A percentile compares a stretch with the other conserved stretches of the same genome.
These are phyloP conservation scores for Acrossocheilus wenchowensis DNA, from an alignment of 2,797 vertebrate species.

Conservation along the genomic window DNA sequence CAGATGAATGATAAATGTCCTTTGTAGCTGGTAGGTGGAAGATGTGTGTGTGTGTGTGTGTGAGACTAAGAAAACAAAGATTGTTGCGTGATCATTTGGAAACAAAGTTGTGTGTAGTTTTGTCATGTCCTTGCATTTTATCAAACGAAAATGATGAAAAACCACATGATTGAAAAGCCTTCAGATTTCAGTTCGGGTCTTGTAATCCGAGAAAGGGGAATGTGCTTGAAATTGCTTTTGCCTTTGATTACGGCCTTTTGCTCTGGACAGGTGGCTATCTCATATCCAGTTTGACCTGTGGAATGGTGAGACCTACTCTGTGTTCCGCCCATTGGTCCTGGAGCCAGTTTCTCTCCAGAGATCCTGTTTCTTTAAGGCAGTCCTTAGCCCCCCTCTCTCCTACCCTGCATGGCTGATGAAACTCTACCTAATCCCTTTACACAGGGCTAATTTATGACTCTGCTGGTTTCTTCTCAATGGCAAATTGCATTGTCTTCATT, in stretches of 20 bases:
- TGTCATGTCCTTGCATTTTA: not conserved
- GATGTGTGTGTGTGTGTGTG: not conserved
- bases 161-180: conserved; percentile 17
- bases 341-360: conserved; percentile 60
- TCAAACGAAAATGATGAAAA: conserved; percentile 2
- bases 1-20: conserved; percentile 73
- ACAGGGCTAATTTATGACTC: conserved; percentile 87
- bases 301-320: conserved; percentile 52
- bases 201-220: conserved; percentile 60
- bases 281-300: conserved; percentile 62
- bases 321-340: conserved; percentile 58
- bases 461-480: conserved; percentile 84
- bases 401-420: conserved; percentile 75
- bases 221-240: conserved; percentile 60
- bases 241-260: conserved; percentile 58
- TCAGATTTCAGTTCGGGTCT: conserved; percentile 43
- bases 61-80: no score
- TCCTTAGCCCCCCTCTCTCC: conserved; percentile 62
- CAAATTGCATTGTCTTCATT: conserved; percentile 89
- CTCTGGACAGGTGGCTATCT: conserved; percentile 60
- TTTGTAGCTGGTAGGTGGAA: conserved; percentile 68
- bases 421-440: conserved; percentile 86
- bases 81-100: not conserved
- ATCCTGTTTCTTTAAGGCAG: conserved; percentile 79
- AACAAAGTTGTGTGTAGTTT: conserved; percentile 11